Conservation (phyloP, 2,113 vertebrate genomes). For the Meriones unguiculatus region DNA sequence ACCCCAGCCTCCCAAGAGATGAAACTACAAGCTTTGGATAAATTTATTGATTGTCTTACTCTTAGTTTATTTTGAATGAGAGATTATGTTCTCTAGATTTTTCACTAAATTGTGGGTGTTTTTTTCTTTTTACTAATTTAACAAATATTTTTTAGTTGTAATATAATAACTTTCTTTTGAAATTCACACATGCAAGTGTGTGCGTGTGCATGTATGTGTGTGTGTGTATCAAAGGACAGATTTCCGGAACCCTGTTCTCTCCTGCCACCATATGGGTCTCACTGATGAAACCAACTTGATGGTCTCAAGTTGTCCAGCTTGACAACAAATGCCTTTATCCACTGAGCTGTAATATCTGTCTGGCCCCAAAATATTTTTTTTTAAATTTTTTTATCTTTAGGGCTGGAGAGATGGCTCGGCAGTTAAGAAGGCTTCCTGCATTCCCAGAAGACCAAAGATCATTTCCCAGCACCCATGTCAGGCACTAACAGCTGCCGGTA, state of each 20-base stretch:
- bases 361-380: neutral
- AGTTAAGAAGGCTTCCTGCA: too few relatives aligned
- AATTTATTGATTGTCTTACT: neutral
- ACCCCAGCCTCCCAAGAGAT: neutral
- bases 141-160: neutral
- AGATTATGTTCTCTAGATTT: neutral
- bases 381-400: neutral
- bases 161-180: neutral
- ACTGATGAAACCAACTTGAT: too few relatives aligned
- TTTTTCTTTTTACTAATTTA: neutral
- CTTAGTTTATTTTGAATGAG: conserved; percentile 7
- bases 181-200: neutral
- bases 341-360: neutral
- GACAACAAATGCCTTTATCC: neutral
- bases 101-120: neutral
- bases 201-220: neutral
- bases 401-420: neutral
- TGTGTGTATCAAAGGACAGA: neutral
- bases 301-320: neutral
- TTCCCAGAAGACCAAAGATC: neutral
- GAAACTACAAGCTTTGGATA: neutral
- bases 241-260: neutral
- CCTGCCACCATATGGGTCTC: neutral
- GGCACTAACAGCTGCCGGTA: neutral
- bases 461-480: neutral